Base-by-base conservation (phyloP, 2,113 vertebrate species). In the Oryzias celebensis region DNA sequence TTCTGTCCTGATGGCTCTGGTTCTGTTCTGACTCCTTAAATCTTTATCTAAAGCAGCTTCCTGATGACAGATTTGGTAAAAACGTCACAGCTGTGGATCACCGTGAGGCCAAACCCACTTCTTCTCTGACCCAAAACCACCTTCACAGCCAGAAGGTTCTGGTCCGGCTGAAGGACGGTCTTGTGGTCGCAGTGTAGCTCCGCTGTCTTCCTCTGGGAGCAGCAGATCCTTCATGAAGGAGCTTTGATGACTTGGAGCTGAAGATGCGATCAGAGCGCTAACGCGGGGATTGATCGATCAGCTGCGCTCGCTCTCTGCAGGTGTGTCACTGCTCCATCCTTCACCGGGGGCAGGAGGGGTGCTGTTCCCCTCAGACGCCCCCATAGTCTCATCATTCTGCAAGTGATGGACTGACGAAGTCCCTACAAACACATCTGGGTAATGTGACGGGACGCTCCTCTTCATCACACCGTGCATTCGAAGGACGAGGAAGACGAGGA, bases 391-490 rank as follows among this genome's bases (percentile, higher is more conserved):
- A 63, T 63, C 68, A 46, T 46, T 14, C 46, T 18, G 18, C 41
- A 53, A 7, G 82, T 89, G 86, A 91, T 88, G 87, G 84, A 90
- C 86, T 88, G 85, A 86, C 60, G 55, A 61, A 85, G 71, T 48
- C 80, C 84, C 75, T 47, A 26, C 68, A 63, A 48, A 63, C 68
- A 71, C 68, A 52, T 71, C 41, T 58, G 42, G 68, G 59, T 63
- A 57, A 63, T 71, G 49, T 52, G 42, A 62, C 24, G 53, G 52
- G 60, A 48, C 0, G 23, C 66, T 91, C 90, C 92, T 94, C 93
- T 95, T 96, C 94, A 94, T 90, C 93, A 93, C 92, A 92, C 93
- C 94, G 94, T 13, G 28, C 65, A 52, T 62, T 52, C 52, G 41
- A 36, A 10, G 57, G 73, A 45, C 18, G 52, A 53, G 50, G 62